phyloP scores from a whole-genome alignment of 2,888 invertebrate genomes.

The Xylocampa areola region DNA sequence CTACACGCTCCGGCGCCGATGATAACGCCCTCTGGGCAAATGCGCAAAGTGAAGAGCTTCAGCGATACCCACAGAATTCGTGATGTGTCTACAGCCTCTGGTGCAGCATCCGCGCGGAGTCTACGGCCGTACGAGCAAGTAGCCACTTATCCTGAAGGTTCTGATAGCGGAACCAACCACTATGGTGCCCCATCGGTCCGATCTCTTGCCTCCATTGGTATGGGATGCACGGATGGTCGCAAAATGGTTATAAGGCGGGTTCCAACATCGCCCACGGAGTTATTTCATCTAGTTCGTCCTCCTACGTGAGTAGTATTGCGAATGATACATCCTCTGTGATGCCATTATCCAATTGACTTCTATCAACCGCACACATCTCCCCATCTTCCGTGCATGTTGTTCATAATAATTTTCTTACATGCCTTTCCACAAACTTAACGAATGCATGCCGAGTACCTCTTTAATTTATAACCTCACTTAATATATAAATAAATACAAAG shows the following conservation, averaged over 20 bases:
- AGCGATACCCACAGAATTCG: conserved; percentile 86
- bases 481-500: conserved; percentile 6
- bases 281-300: conserved; percentile 95
- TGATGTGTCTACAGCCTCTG: conserved; percentile 82
- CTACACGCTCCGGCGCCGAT: conserved; percentile 75
- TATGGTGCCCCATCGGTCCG: conserved; percentile 93
- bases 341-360: conserved; percentile 85
- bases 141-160: conserved; percentile 87
- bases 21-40: conserved; percentile 85
- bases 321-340: conserved; percentile 79
- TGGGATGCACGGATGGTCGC: conserved; percentile 96
- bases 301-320: conserved; percentile 92
- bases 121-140: conserved; percentile 87
- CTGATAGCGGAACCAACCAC: conserved; percentile 90
- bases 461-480: conserved; percentile 47
- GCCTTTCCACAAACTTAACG: conserved; percentile 4
- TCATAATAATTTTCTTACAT: conserved; percentile 21
- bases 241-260: conserved; percentile 95
- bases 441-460: conserved; percentile 5
- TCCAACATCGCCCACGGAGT: conserved; percentile 95
- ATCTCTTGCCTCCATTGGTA: conserved; percentile 95
- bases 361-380: conserved; percentile 63
- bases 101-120: conserved; percentile 85
- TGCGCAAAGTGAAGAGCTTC: conserved; percentile 88
- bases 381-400: conserved; percentile 45